Base-by-base conservation (phyloP, 2,888 invertebrate species). In the Tupiocoris notatus region DNA sequence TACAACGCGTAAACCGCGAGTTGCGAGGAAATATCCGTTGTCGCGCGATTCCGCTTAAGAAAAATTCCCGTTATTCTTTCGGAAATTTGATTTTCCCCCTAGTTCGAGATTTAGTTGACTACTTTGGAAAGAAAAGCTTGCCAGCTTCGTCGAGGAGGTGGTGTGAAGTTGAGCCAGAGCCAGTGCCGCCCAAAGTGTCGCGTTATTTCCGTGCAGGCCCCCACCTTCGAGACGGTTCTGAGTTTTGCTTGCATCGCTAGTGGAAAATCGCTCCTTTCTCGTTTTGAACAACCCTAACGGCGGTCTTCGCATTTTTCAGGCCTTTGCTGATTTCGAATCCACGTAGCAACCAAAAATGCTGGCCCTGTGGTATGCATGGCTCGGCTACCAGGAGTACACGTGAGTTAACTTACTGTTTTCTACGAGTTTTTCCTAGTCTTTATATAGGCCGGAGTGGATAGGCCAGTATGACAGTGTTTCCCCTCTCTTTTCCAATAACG, bases 361-460 rank as follows among this genome's bases (percentile, higher is more conserved):
- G 81, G 82, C 84, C 61, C 81, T 85, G 23, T 85, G 85, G 85
- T 84, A 85, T 80, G 81, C 84, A 64, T 81, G 83, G 77, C 80
- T 84, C 76, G 83, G 83, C 67, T 85, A 83, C 82, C 84, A 82
- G 79, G 84, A 84, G 81, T 83, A 84, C 82, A 82, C 82, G 85
- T 85, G 82, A 83, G 84, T 39, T 83, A 77, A 58, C 70, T 65
- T 18, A 22, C 17, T 70, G 12, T 59, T 70, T 73, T 76, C 39
- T 23, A 62, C 54, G 20, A 24, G 57, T 68, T 76, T 76, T 62
- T 68, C 21, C 39, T 39, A 12, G 3, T 39, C 66, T 76, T 68
- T 68, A 68, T 70, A 76, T 67, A 67, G 76, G 20, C 20, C 73
- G 17, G 25, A 76, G 54, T 24, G 61, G 68, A 23, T 56, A 61